A percentile compares a stretch with the other conserved stretches of the same genome.
Evolutionary conservation across 2,888 invertebrate genomes (phyloP).

Genomic region (Agrotis segetum): DNA sequence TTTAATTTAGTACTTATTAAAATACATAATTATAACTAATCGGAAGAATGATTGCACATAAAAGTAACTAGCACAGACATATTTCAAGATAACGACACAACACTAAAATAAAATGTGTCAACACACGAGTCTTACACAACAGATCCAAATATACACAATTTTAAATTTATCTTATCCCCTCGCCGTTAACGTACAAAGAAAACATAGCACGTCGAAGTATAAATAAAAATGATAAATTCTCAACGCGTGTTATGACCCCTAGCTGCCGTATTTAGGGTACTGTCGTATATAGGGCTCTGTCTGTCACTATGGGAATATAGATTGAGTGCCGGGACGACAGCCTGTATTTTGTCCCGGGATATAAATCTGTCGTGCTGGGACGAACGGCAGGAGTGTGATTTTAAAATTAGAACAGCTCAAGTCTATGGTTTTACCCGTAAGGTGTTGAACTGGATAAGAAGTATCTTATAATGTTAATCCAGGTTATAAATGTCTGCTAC

Average conservation of each 20-base stretch:
- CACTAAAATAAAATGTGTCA: background rate
- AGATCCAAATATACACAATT: conserved; percentile 27
- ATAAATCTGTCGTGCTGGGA: conserved; percentile 11
- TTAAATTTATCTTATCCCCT: conserved; percentile 42
- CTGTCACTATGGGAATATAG: conserved; percentile 50
- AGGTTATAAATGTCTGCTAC: no score
- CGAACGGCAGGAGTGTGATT: background rate
- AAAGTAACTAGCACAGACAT: no score
- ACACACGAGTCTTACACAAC: background rate
- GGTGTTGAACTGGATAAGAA: no score
- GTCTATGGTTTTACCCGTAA: no score
- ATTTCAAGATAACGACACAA: background rate
- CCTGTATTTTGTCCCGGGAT: conserved; percentile 10
- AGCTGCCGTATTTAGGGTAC: conserved; percentile 33
- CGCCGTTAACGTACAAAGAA: conserved; percentile 47
- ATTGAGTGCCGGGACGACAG: conserved; percentile 40
- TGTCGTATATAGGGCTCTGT: conserved; percentile 32
- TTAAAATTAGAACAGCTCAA: background rate
- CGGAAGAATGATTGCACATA: no score
- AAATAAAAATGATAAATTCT: conserved; percentile 63
- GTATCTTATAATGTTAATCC: no score
- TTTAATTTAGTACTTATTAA: no score
- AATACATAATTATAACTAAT: no score
- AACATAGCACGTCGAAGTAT: conserved; percentile 61
- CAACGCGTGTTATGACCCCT: conserved; percentile 59